Conservation (phyloP, 2,113 vertebrate species). For the Riparia riparia region DNA sequence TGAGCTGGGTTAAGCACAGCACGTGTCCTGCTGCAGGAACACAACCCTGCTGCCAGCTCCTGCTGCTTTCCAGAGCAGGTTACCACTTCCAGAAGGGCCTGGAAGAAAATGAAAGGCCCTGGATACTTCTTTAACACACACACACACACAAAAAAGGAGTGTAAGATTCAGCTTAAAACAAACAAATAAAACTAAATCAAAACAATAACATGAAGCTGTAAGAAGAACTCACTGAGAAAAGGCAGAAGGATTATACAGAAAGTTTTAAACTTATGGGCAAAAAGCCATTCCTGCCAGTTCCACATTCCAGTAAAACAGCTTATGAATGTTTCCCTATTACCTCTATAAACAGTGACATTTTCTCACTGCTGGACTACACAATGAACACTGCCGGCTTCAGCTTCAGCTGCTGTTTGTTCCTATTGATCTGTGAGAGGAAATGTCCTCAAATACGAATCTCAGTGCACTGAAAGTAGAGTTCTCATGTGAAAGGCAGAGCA, state of each 20-base stretch:
- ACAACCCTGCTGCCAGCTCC: not conserved
- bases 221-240: not conserved
- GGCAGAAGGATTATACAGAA: not conserved
- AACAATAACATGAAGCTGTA: not conserved
- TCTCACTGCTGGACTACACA: not conserved
- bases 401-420: not conserved
- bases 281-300: not conserved
- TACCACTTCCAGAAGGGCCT: not conserved
- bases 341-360: not conserved
- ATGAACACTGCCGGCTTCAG: not conserved
- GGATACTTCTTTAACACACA: not conserved
- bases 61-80: not conserved
- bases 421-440: not conserved
- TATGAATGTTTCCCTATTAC: not conserved
- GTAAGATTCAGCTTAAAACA: not conserved
- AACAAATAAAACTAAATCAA: not conserved
- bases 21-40: not conserved
- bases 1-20: not conserved
- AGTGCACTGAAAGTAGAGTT: not conserved
- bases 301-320: not conserved
- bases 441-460: accelerated
- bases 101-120: not conserved
- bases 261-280: not conserved
- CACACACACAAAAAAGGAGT: too few relatives aligned
- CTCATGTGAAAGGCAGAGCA: not conserved